Conservation (phyloP, 2,888 invertebrate genomes). For the Thymelicus sylvestris region DNA sequence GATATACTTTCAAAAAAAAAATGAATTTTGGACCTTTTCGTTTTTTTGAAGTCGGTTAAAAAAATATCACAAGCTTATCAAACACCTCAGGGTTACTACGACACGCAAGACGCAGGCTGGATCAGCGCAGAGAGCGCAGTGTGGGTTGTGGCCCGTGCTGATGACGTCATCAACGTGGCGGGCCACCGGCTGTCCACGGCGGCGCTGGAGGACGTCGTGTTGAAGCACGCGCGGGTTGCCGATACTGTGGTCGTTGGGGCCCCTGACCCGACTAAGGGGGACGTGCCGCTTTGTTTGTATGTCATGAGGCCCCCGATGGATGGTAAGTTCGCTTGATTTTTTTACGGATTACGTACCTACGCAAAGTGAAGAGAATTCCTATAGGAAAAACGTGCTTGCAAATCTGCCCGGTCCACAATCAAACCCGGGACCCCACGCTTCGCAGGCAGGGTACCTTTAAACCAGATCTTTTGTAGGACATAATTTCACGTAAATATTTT, state of each 20-base stretch:
- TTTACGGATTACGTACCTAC: too few species aligned
- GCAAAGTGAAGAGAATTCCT: too few species aligned
- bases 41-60: too few species aligned
- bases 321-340: constrained; percentile 59
- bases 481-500: too few species aligned
- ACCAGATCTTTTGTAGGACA: too few species aligned
- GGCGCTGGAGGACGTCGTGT: constrained; percentile 94
- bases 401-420: too few species aligned
- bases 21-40: too few species aligned
- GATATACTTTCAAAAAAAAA: too few species aligned
- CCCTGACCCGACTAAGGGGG: constrained; percentile 95
- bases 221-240: constrained; percentile 93
- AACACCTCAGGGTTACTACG: constrained; percentile 90
- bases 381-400: too few species aligned
- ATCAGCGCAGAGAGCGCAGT: constrained; percentile 93
- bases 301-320: constrained; percentile 87
- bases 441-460: too few species aligned
- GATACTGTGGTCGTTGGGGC: constrained; percentile 96
- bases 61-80: too few species aligned
- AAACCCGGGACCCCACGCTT: too few species aligned
- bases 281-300: constrained; percentile 94
- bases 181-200: constrained; percentile 96
- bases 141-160: constrained; percentile 95
- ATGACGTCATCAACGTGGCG: constrained; percentile 98
- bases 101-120: constrained; percentile 98